Evolutionary conservation across 2,888 invertebrate species (phyloP), one percentile per base, ranked within the genome.

Genomic region (Heteromyza rotundicornis): DNA sequence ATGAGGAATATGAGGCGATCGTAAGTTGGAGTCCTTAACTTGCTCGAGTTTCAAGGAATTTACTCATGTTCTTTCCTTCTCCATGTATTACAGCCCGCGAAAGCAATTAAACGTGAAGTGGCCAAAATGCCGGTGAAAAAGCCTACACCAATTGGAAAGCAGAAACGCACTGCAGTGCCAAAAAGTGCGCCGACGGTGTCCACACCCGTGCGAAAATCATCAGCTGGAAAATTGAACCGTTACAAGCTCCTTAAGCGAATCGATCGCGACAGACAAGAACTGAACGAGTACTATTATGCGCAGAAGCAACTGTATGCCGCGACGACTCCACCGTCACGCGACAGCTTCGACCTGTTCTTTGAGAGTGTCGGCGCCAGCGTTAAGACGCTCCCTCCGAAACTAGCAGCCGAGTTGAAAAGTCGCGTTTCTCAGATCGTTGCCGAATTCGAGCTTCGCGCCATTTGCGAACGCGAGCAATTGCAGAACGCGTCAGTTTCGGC

Each of bases 331-430:
- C 12, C 64, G 0, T 51, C 27, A 5, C 68, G 64, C 5, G 73
- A 76, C 47, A 75, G 72, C 51, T 78, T 78, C 53, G 78, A 78
- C 55, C 62, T 78, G 57, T 78, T 80, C 50, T 78, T 78, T 20
- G 79, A 80, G 53, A 79, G 80, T 22, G 75, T 76, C 2, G 74
- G 79, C 60, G 71, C 78, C 50, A 73, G 72, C 49, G 76, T 80
- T 17, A 78, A 80, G 60, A 65, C 63, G 2, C 64, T 78, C 36
- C 78, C 78, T 2, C 78, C 78, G 1, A 78, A 78, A 64, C 40
- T 78, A 53, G 80, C 78, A 0, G 73, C 79, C 0, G 80, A 80
- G 58, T 74, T 76, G 2, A 78, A 78, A 56, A 76, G 71, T 57
- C 72, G 75, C 20, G 72, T 78, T 16, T 78, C 78, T 0, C 80